Conservation (phyloP, 2,797 vertebrate species). For the Anguilla pacifica region DNA sequence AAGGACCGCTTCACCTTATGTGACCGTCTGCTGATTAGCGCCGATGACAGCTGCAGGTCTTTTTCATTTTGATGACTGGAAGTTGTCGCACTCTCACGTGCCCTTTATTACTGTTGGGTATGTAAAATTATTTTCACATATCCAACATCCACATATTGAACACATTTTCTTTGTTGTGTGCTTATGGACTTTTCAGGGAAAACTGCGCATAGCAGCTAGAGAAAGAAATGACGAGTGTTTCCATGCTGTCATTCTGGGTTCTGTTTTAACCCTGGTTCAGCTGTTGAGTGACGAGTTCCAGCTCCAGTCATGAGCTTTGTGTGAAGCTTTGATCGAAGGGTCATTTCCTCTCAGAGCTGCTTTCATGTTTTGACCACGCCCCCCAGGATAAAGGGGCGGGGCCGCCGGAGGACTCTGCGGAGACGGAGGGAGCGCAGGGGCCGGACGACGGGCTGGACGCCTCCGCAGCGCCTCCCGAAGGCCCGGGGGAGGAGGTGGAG, state of each 20-base stretch:
- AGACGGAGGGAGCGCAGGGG: slow-evolving; percentile 36
- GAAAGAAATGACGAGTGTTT: background rate
- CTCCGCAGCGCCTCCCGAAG: slow-evolving; percentile 10
- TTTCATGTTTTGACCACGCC: background rate
- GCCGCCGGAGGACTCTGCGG: slow-evolving; percentile 18
- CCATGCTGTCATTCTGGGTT: background rate
- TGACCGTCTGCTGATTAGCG: background rate
- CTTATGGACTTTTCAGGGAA: background rate
- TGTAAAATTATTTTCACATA: no score
- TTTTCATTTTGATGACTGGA: background rate
- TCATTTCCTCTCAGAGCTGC: background rate
- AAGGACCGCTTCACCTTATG: background rate
- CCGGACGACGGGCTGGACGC: background rate
- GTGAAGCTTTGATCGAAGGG: background rate
- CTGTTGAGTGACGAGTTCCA: background rate
- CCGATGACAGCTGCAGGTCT: background rate
- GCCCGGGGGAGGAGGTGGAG: slow-evolving; percentile 35
- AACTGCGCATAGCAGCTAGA: background rate
- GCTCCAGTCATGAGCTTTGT: no score
- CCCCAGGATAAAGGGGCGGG: background rate
- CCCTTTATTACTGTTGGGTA: background rate
- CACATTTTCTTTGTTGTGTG: no score
- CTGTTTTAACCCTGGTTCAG: background rate
- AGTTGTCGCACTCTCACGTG: background rate
- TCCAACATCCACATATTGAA: no score